phyloP scores from a whole-genome alignment of 2,797 vertebrate species.

The Gastrophryne carolinensis region DNA sequence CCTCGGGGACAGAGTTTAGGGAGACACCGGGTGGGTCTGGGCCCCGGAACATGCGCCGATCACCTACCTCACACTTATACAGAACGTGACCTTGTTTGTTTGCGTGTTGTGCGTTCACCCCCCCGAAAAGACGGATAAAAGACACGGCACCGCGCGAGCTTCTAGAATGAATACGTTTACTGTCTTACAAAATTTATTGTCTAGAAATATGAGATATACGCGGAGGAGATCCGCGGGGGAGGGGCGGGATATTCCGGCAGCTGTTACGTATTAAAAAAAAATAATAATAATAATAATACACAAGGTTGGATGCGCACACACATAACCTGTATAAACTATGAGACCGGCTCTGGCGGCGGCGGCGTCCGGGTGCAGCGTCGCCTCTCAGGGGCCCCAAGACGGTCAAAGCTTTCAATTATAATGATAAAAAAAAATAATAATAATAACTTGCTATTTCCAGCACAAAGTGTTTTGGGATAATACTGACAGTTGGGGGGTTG shows the following conservation, averaged over 20 bases:
- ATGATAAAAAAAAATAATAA: conserved; percentile 8
- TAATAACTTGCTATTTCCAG: conserved; percentile 28
- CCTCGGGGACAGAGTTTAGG: no score
- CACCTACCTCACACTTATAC: no score
- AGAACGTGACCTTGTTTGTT: no score
- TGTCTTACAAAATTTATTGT: conserved; percentile 91
- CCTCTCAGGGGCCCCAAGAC: no score
- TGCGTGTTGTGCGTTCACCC: no score
- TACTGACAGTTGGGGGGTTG: conserved; percentile 17
- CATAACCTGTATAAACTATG: conserved; percentile 29
- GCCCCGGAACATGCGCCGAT: no score
- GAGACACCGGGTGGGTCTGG: no score
- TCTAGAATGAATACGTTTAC: conserved; percentile 98
- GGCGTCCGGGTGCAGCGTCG: no score
- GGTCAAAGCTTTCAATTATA: conserved; percentile 23
- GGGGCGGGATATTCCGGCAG: conserved; percentile 67
- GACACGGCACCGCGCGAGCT: conserved; percentile 66
- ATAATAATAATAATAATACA: conserved; percentile 30
- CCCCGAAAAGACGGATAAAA: no score
- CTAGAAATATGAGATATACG: conserved; percentile 91
- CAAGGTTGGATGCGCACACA: conserved; percentile 21
- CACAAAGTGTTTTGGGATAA: conserved; percentile 39
- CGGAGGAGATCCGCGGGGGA: background rate
- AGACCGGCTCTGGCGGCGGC: background rate
- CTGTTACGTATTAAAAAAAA: conserved; percentile 24